Conservation (phyloP, 2,888 invertebrate species). For the Dolichomitus sp. region DNA sequence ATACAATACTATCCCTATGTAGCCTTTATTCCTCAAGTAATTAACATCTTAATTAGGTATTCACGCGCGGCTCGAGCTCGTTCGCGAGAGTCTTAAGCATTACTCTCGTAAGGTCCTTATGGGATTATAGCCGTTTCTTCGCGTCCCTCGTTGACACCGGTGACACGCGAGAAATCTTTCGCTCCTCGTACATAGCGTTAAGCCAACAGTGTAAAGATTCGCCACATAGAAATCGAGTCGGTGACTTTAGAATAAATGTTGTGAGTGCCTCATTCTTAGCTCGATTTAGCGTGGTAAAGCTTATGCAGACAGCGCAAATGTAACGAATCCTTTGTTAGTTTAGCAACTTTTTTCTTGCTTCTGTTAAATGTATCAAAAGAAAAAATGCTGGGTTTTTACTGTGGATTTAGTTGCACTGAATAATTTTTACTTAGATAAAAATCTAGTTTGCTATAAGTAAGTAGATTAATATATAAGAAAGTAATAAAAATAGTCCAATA, state of each 20-base stretch:
- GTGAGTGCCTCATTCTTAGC: not conserved
- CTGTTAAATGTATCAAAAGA: no score
- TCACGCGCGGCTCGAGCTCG: constrained; percentile 73
- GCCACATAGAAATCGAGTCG: constrained; percentile 2
- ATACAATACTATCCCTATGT: not conserved
- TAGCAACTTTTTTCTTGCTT: no score
- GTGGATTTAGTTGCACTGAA: no score
- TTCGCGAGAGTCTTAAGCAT: constrained; percentile 37
- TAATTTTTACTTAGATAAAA: no score
- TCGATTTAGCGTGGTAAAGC: not conserved
- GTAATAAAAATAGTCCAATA: no score
- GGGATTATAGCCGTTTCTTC: constrained; percentile 47
- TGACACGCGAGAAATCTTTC: constrained; percentile 64
- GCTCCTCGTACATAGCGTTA: constrained; percentile 28
- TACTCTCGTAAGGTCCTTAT: constrained; percentile 54
- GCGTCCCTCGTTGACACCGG: constrained; percentile 57
- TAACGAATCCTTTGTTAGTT: no score
- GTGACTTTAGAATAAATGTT: not conserved
- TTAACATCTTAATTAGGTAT: constrained; percentile 84
- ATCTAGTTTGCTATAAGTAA: no score
- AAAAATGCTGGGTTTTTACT: no score
- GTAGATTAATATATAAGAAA: no score
- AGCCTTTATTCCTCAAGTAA: constrained; percentile 75
- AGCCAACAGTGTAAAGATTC: not conserved
- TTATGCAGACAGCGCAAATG: no score